A percentile compares a stretch with the other conserved stretches of the same genome.
These are phyloP conservation scores for Schlechtendalia chinensis DNA, from an alignment of 1,140 invertebrate species.

Conservation along the genomic window DNA sequence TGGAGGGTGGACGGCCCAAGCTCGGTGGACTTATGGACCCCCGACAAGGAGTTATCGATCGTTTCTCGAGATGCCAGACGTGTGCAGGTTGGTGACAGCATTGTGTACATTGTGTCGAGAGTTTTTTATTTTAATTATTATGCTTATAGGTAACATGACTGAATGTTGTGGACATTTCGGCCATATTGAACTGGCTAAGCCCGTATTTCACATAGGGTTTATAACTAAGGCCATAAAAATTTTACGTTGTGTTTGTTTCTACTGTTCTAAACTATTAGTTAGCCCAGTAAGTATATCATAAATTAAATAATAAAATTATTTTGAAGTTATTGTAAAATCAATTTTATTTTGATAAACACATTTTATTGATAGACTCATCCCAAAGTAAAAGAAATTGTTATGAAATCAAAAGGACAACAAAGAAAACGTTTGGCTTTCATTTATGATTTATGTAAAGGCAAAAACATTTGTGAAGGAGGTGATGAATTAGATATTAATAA, in stretches of 20 bases:
- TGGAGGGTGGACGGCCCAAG: slow-evolving; percentile 97
- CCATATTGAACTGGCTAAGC: slow-evolving; percentile 97
- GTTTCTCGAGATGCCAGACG: slow-evolving; percentile 91
- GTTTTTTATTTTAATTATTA: background rate
- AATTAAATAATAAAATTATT: background rate
- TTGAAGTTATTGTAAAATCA: background rate
- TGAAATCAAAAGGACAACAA: slow-evolving; percentile 96
- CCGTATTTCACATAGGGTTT: slow-evolving; percentile 98
- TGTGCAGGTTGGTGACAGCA: slow-evolving; percentile 73
- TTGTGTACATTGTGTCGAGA: background rate
- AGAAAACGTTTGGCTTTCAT: slow-evolving; percentile 91
- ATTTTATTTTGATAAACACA: too few species aligned
- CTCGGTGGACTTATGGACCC: slow-evolving; percentile 98
- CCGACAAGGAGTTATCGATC: slow-evolving; percentile 94
- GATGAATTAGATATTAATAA: slow-evolving; percentile 93
- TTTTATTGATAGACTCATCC: slow-evolving; percentile 75
- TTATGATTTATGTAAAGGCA: slow-evolving; percentile 97
- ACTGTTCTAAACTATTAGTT: slow-evolving; percentile 92
- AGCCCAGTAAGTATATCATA: slow-evolving; percentile 72
- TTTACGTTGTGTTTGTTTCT: slow-evolving; percentile 94
- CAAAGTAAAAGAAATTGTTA: slow-evolving; percentile 95
- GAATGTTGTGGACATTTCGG: slow-evolving; percentile 99
- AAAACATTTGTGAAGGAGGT: slow-evolving; percentile 97
- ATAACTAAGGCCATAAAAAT: slow-evolving; percentile 97
- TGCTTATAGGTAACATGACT: slow-evolving; percentile 74